phyloP scores from a whole-genome alignment of 1,140 invertebrate species.

The Leptinotarsa lineolata region DNA sequence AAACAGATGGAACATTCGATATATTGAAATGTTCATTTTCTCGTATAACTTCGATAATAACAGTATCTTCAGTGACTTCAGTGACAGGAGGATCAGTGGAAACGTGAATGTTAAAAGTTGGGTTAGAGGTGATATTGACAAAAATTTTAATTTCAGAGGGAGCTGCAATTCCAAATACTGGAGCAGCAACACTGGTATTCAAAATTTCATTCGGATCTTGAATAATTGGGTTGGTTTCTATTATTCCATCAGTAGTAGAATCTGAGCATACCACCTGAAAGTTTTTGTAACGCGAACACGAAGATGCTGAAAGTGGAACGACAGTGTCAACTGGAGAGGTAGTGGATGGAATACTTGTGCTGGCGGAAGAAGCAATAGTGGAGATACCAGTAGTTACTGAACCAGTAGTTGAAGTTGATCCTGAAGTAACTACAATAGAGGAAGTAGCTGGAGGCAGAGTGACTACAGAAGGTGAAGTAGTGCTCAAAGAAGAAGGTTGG shows the following conservation, averaged over 20 bases:
- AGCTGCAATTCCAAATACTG: not conserved
- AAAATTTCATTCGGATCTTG: not conserved
- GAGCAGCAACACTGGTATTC: not conserved
- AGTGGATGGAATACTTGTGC: not conserved
- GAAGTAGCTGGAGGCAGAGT: not conserved
- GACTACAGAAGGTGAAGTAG: too few species aligned
- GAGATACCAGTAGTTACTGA: not conserved
- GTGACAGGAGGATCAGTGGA: not conserved
- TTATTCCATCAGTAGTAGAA: not conserved
- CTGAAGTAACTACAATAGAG: not conserved
- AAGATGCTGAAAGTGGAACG: not conserved
- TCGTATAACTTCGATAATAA: not conserved
- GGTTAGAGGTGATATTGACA: slow-evolving; percentile 15
- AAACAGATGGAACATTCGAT: not conserved
- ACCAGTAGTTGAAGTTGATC: not conserved
- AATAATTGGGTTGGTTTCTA: not conserved
- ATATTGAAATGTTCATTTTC: not conserved
- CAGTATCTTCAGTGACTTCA: not conserved
- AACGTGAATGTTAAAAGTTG: not conserved
- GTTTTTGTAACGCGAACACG: not conserved
- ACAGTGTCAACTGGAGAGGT: not conserved
- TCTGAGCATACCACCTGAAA: not conserved
- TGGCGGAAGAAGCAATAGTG: not conserved
- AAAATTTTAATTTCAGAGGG: slow-evolving; percentile 10
- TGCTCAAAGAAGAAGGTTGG: too few species aligned